Evolutionary conservation across 2,888 invertebrate genomes (phyloP), one percentile per base, ranked within the genome.

Genomic region (Pimpla rufipes): DNA sequence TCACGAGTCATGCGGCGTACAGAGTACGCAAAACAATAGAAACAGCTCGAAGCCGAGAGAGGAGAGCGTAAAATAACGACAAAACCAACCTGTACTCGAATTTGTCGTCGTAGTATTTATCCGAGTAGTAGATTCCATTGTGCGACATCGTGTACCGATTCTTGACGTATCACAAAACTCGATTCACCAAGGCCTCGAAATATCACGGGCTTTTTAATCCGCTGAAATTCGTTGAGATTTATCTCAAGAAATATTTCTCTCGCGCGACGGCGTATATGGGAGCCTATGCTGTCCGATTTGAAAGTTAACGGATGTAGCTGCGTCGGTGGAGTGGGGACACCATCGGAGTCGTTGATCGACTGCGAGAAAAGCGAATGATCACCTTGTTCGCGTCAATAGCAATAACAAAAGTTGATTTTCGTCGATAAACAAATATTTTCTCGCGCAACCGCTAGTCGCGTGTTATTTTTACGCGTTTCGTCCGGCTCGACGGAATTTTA

Each of bases 71-170:
- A 13, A 62, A 67, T 45, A 42, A 57, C 35, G 42, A 55, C 23
- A 57, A 47, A 78, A 79, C 94, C 93, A 95, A 98, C 98, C 98
- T 96, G 95, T 98, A 98, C 94, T 98, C 98, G 91, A 96, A 97
- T 88, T 96, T 95, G 83, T 98, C 98, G 91, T 98, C 98, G 90
- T 96, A 97, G 93, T 98, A 98, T 95, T 98, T 98, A 87, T 97
- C 97, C 0, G 98, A 98, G 93, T 98, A 98, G 92, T 97, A 98
- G 90, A 98, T 98, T 57, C 55, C 52, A 86, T 97, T 96, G 93
- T 96, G 89, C 87, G 95, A 93, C 96, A 96, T 96, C 42, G 57
- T 76, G 74, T 47, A 92, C 91, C 78, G 86, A 89, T 67, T 67
- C 37, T 81, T 87, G 87, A 86, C 94, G 93, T 66, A 90, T 91